Conservation (phyloP, 2,797 vertebrate species). For the Macroramphosus scolopax region DNA sequence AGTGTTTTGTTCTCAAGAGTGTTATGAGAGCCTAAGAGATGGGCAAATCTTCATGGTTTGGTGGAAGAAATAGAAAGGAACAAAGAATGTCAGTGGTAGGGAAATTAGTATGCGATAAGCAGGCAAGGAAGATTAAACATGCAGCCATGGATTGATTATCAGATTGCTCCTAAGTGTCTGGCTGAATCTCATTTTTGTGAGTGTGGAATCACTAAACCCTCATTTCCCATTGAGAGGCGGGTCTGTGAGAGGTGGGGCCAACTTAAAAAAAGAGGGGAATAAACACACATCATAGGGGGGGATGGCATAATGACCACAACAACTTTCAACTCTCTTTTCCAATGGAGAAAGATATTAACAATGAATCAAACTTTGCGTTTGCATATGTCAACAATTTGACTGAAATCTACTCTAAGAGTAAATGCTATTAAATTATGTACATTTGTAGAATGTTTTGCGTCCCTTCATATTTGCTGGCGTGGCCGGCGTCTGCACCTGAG, state of each 20-base stretch:
- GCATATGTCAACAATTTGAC: slow-evolving; percentile 28
- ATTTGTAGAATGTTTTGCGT: slow-evolving; percentile 34
- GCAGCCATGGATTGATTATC: no score
- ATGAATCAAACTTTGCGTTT: slow-evolving; percentile 26
- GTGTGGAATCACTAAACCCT: slow-evolving; percentile 41
- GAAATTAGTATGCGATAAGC: slow-evolving; percentile 20
- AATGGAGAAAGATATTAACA: slow-evolving; percentile 8
- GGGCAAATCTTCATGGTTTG: slow-evolving; percentile 25
- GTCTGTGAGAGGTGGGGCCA: no score
- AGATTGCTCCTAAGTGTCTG: slow-evolving; percentile 43
- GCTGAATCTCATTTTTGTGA: slow-evolving; percentile 59
- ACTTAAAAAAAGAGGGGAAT: no score
- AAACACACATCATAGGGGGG: no score
- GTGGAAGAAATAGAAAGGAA: slow-evolving; percentile 44
- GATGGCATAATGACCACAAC: no score
- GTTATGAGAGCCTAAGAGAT: slow-evolving; percentile 57
- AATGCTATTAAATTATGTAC: slow-evolving; percentile 31
- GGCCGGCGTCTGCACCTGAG: no score
- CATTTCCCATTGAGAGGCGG: slow-evolving; percentile 5
- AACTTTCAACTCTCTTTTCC: slow-evolving; percentile 16
- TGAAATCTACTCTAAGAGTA: slow-evolving; percentile 54
- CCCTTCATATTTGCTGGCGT: slow-evolving; percentile 15
- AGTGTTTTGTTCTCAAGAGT: slow-evolving; percentile 55
- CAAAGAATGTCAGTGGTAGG: no score
- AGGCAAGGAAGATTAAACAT: no score